Percentiles rank a stretch among this genome's conserved stretches.
Evolutionary conservation across 2,888 invertebrate species (phyloP).

Genomic region (Palloptera scutellata): DNA sequence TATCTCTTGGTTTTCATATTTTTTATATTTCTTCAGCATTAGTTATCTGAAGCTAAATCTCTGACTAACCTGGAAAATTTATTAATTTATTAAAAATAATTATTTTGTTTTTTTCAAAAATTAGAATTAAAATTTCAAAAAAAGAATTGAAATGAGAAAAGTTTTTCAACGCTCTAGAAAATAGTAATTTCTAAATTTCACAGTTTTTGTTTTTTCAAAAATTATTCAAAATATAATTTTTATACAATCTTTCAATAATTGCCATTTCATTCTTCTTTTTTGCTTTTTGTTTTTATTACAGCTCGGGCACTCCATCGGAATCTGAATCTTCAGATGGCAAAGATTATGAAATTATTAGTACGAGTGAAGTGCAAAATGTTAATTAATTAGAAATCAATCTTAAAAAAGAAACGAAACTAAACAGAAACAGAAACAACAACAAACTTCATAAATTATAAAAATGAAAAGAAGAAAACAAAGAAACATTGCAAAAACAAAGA

Average conservation of each 20-base stretch:
- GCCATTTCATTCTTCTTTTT: too few species aligned
- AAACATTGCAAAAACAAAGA: constrained; percentile 7
- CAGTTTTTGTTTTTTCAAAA: constrained; percentile 35
- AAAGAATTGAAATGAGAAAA: too few species aligned
- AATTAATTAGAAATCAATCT: constrained; percentile 44
- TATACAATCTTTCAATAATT: constrained; percentile 1
- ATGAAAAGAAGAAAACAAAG: constrained; percentile 11
- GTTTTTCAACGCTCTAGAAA: too few species aligned
- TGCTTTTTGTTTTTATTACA: constrained; percentile 37
- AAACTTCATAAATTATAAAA: not conserved
- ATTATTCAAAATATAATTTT: not conserved
- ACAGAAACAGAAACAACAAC: not conserved
- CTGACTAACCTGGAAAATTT: too few species aligned
- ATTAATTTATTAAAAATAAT: too few species aligned
- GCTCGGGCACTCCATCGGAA: constrained; percentile 69
- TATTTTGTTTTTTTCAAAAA: constrained; percentile 26
- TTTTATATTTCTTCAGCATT: too few species aligned
- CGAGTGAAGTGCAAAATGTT: constrained; percentile 69
- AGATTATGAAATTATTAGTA: constrained; percentile 83
- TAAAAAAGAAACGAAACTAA: constrained; percentile 5
- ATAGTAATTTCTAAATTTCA: too few species aligned
- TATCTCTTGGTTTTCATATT: too few species aligned
- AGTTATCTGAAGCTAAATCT: too few species aligned
- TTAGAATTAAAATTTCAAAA: too few species aligned
- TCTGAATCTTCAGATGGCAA: constrained; percentile 86